Evolutionary conservation across 1,140 invertebrate species (phyloP).

Genomic region (Brachionus rubens): DNA sequence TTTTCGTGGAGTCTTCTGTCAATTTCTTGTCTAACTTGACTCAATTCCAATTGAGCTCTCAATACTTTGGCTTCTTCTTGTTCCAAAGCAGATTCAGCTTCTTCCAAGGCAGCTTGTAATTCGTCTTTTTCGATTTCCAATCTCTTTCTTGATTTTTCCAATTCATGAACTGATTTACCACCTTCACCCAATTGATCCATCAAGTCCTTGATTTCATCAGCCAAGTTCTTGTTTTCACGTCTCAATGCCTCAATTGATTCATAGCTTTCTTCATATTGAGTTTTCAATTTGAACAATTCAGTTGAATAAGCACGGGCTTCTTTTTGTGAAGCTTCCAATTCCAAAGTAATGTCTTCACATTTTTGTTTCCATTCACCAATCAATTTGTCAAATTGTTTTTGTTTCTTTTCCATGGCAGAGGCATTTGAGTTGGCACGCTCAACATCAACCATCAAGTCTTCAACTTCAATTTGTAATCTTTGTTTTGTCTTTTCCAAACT

Average conservation of each 20-base stretch:
- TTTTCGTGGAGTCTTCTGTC: constrained; percentile 92
- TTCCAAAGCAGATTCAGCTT: constrained; percentile 96
- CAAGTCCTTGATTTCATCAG: constrained; percentile 73
- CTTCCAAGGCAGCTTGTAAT: constrained; percentile 94
- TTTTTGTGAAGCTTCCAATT: constrained; percentile 95
- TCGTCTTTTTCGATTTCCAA: constrained; percentile 98
- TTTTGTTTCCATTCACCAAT: constrained; percentile 99
- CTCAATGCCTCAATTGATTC: constrained; percentile 93
- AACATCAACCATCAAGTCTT: constrained; percentile 94
- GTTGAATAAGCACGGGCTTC: constrained; percentile 99
- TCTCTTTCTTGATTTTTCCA: constrained; percentile 94
- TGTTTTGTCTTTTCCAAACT: constrained; percentile 95
- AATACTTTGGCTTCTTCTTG: constrained; percentile 72
- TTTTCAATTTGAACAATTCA: constrained; percentile 96
- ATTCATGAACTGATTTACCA: constrained; percentile 84
- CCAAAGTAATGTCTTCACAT: constrained; percentile 90
- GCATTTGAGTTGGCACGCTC: constrained; percentile 75
- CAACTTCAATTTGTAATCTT: constrained; percentile 89
- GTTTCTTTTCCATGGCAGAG: constrained; percentile 96
- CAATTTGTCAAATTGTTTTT: constrained; percentile 98
- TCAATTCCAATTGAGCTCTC: constrained; percentile 90
- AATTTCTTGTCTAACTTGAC: constrained; percentile 94
- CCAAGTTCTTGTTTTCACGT: constrained; percentile 97
- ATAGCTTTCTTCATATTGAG: constrained; percentile 89
- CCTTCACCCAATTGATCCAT: constrained; percentile 97